These are phyloP conservation scores for Caenorhabditis brenneri DNA, from an alignment of 1,140 invertebrate species.

Conservation along the genomic window DNA sequence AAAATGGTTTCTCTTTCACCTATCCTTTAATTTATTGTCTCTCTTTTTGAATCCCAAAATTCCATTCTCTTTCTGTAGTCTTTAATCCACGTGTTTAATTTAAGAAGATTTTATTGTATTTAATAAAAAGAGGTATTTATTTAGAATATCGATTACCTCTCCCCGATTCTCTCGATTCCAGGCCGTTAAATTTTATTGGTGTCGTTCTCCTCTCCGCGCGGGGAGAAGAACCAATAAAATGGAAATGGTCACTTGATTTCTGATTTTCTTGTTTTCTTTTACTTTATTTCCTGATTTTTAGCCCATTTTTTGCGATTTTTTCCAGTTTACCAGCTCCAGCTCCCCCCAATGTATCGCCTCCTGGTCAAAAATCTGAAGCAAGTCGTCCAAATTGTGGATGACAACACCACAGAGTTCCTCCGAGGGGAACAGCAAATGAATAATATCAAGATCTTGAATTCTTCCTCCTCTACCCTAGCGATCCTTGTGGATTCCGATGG, in stretches of 20 bases:
- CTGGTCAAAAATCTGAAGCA: constrained; percentile 55
- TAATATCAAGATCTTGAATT: constrained; percentile 58
- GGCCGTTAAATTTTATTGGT: not conserved
- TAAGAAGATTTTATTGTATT: not conserved
- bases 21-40: not conserved
- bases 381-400: constrained; percentile 66
- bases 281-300: not conserved
- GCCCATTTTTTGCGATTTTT: too few relatives aligned
- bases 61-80: not conserved
- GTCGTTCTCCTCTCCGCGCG: not conserved
- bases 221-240: not conserved
- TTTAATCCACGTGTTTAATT: not conserved
- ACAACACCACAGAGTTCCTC: constrained; percentile 54
- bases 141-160: not conserved
- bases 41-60: not conserved
- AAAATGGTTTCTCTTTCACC: not conserved
- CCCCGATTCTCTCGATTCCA: not conserved
- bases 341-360: constrained; percentile 21
- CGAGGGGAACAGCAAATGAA: constrained; percentile 61
- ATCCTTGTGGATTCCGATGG: constrained; percentile 57
- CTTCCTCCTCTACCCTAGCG: constrained; percentile 14
- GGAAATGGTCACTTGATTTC: not conserved
- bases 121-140: constrained; percentile 27
- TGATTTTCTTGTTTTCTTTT: too few relatives aligned
- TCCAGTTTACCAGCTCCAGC: not conserved